Conservation (phyloP, 1,140 invertebrate genomes). For the Paralvinella palmiformis region DNA sequence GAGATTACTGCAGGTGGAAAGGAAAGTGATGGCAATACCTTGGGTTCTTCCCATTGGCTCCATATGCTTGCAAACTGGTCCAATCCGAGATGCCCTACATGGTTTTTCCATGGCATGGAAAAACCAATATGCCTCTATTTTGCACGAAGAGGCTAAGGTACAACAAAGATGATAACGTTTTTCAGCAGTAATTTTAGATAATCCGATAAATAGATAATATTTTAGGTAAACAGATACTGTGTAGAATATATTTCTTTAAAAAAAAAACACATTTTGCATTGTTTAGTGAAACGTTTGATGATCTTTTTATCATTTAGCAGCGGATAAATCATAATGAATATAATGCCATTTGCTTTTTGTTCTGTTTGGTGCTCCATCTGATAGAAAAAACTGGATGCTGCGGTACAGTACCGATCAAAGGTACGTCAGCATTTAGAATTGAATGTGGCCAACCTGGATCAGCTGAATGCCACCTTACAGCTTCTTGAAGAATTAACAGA, state of each 20-base stretch:
- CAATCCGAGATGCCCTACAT: conserved; percentile 47
- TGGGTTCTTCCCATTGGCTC: conserved; percentile 37
- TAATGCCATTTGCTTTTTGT: no score
- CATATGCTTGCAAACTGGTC: conserved; percentile 41
- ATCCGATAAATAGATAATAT: no score
- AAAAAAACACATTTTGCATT: neutral
- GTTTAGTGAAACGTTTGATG: no score
- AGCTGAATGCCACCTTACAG: conserved; percentile 45
- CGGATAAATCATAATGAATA: no score
- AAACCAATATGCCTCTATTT: conserved; percentile 44
- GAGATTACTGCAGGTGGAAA: conserved; percentile 32
- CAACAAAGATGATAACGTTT: neutral
- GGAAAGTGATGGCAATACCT: conserved; percentile 43
- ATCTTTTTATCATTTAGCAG: no score
- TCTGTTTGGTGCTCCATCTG: no score
- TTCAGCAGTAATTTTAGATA: neutral
- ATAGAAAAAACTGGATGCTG: conserved; percentile 46
- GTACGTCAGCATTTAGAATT: conserved; percentile 41
- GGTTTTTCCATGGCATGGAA: conserved; percentile 50
- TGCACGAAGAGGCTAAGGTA: conserved; percentile 49
- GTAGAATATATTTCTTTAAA: no score
- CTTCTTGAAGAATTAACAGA: conserved; percentile 48
- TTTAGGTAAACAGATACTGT: no score
- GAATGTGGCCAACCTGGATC: conserved; percentile 44
- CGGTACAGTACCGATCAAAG: conserved; percentile 40